Evolutionary conservation across 2,888 invertebrate species (phyloP).

Genomic region (Torymus tubicola): DNA sequence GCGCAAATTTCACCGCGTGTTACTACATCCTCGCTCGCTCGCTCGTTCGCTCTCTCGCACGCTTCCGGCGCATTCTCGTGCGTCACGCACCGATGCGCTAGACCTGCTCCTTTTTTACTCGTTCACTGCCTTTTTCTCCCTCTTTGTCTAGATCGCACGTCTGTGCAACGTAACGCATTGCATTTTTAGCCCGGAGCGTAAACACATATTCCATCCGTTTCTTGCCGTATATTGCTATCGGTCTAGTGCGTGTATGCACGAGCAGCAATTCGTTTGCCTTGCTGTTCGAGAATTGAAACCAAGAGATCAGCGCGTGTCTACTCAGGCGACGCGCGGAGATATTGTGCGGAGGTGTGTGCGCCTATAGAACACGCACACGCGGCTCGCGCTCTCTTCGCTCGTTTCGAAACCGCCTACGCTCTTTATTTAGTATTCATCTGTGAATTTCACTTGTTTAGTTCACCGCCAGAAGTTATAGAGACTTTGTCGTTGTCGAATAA

Average conservation of each 20-base stretch:
- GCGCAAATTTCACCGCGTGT: slow-evolving; percentile 53
- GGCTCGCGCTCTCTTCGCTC: neutral
- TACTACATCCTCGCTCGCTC: slow-evolving; percentile 36
- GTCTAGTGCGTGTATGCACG: too few relatives aligned
- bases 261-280: too few relatives aligned
- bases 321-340: too few relatives aligned
- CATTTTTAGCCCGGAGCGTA: neutral
- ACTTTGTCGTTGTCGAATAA: slow-evolving; percentile 25
- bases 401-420: slow-evolving; percentile 49
- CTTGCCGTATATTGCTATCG: neutral
- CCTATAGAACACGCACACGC: too few relatives aligned
- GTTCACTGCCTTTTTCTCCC: neutral
- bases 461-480: neutral
- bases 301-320: too few relatives aligned
- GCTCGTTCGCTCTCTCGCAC: too few relatives aligned
- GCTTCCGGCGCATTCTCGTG: slow-evolving; percentile 45
- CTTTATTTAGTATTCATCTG: slow-evolving; percentile 44
- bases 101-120: slow-evolving; percentile 20
- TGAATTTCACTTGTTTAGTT: slow-evolving; percentile 46
- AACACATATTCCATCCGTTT: neutral
- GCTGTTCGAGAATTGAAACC: too few relatives aligned
- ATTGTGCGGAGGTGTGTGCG: too few relatives aligned
- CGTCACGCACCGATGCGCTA: slow-evolving; percentile 52
- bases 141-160: neutral
- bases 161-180: neutral